Base-by-base conservation (phyloP, 2,113 vertebrate species). In the Oreochromis tanganicae region DNA sequence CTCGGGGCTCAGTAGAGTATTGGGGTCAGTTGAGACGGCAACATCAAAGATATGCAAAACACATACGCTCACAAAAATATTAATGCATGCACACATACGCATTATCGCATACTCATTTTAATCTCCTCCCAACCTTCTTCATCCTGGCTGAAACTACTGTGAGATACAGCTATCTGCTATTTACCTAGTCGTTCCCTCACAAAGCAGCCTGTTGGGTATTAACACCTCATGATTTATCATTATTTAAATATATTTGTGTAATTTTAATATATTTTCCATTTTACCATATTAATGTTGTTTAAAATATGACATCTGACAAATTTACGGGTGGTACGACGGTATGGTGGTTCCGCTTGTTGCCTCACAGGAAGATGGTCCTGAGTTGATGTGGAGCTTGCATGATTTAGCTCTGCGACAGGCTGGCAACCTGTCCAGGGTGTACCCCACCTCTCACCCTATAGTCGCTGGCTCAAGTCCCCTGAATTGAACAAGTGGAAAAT, bases 1-100 rank as follows among this genome's bases (percentile, higher is more conserved):
- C 84, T 84, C 4, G 63, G 66, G 80, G 63, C 54, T 48, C 48
- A 43, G 80, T n/a, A 11, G 59, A 78, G 57, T 86, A 80, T 84
- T 82, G 83, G 82, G 84, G 88, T 61, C 88, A 88, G 57, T 71
- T 85, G 75, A 88, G 88, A 82, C 32, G 73, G 56, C 43, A 8
- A 82, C 78, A 88, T 90, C 81, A 90, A 81, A 88, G 48, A 50
- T 86, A 88, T 90, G 75, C 56, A 88, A 88, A 90, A 79, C 73
- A 68, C 57, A 56, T 13, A 43, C 9, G 48, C 36, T 24, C 29
- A 43, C 32, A 63, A 57, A 54, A 14, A 24, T 36, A 29, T 5
- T 32, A 59, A 59, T 17, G 27, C 56, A 36, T 34, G 7, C 16
- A 9, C 59, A 34, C 32, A 63, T 36, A 63, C 16, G 1, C 32